Percentiles rank a stretch among this genome's conserved stretches.
phyloP scores from a whole-genome alignment of 2,888 invertebrate genomes.

The Priocnemis perturbator region DNA sequence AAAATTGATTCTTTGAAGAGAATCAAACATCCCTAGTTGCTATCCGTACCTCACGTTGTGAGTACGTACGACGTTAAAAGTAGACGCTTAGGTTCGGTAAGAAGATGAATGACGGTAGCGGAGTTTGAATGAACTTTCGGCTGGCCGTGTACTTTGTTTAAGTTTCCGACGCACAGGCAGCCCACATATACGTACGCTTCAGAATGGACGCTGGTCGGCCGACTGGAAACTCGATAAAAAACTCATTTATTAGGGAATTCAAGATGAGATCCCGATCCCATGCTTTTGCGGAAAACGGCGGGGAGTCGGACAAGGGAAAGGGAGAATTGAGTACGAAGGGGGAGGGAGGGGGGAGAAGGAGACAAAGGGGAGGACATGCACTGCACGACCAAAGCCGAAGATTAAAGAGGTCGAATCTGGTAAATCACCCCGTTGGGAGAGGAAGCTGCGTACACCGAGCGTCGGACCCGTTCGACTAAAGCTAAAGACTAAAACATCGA shows the following conservation, averaged over 20 bases:
- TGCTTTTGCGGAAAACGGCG: neutral
- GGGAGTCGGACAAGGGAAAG: neutral
- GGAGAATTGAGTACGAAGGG: neutral
- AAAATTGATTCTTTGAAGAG: too few species aligned
- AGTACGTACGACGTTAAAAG: too few species aligned
- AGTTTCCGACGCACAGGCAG: constrained; percentile 28
- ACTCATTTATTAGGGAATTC: constrained; percentile 50
- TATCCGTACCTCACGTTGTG: too few species aligned
- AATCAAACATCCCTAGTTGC: too few species aligned
- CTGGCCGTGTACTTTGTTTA: constrained; percentile 21
- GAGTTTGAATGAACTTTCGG: constrained; percentile 36
- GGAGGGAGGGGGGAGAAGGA: too few species aligned
- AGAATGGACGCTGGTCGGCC: constrained; percentile 6
- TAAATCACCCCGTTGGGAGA: constrained; percentile 16
- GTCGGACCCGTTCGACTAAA: constrained; percentile 7
- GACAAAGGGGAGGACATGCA: too few species aligned
- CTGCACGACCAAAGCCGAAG: constrained; percentile 16
- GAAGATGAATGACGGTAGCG: constrained; percentile 28
- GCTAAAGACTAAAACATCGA: too few species aligned
- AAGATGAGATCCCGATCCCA: constrained; percentile 33
- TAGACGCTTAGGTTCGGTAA: neutral
- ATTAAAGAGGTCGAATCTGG: constrained; percentile 19
- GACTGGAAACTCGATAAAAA: constrained; percentile 43
- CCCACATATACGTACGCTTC: neutral
- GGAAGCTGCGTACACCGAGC: constrained; percentile 14